Conservation (phyloP, 2,113 vertebrate species). For the Perognathus longimembris region DNA sequence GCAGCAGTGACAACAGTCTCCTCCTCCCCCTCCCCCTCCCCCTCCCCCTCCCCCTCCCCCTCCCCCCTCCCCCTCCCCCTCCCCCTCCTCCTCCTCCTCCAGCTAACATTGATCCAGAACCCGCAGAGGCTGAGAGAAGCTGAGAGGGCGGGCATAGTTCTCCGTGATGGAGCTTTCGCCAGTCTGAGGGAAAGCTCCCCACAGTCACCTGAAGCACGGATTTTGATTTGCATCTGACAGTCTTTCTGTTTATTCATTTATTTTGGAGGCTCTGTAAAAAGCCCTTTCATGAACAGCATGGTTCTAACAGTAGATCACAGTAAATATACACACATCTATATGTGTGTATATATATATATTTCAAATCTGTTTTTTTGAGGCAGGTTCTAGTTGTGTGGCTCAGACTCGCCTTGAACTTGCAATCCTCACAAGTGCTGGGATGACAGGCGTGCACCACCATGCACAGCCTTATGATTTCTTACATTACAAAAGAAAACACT, state of each 20-base stretch:
- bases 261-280: neutral
- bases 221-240: conserved; percentile 14
- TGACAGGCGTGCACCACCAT: neutral
- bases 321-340: too few relatives aligned
- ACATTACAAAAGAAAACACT: neutral
- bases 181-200: neutral
- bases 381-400: neutral
- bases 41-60: too few relatives aligned
- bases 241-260: neutral
- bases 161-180: too few relatives aligned
- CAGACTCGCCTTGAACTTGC: neutral
- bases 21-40: too few relatives aligned
- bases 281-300: neutral
- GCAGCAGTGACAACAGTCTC: too few relatives aligned
- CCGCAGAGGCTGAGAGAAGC: neutral
- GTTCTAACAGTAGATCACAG: neutral
- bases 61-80: too few relatives aligned
- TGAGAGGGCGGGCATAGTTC: too few relatives aligned
- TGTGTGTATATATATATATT: too few relatives aligned
- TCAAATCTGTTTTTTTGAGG: too few relatives aligned
- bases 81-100: too few relatives aligned
- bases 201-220: neutral
- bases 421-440: neutral
- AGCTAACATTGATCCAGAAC: too few relatives aligned
- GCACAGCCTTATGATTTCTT: neutral